Evolutionary conservation across 2,888 invertebrate genomes (phyloP), one percentile per base, ranked within the genome.

Genomic region (Cetonia aurata): DNA sequence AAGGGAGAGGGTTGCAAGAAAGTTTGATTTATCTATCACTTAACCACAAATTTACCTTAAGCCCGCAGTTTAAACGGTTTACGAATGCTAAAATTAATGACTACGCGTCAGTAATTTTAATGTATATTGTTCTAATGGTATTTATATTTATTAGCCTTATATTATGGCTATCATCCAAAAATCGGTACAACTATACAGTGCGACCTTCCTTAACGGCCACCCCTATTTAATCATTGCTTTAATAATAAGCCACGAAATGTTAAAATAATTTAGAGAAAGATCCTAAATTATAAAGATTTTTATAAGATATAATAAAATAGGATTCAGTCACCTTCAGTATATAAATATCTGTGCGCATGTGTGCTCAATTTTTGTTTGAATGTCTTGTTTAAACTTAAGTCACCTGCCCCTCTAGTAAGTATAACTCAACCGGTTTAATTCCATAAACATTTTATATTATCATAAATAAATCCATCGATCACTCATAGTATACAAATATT

Each of bases 391-490:
- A 60, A 60, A 25, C 60, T 4, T 12, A 60, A 60, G 60, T 60
- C 60, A 60, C 60, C 60, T 60, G 60, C 60, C 48, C 46, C 17
- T n/a, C 25, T 17, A 13, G 60, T 46, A 60, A 60, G 60, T 60
- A 60, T 60, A 60, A 17, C 60, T 59, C 59, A 46, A n/a, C n/a
- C 46, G 37, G 37, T 41, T 52, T 52, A 60, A 57, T 57, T 52
- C 57, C 69, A 69, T 69, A 69, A 69, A 69, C 69, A 69, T 69
- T 69, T 69, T 69, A 69, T 69, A 69, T 60, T 70, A 70, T 70
- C 42, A 65, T 70, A 70, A 70, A 70, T 70, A 70, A 70, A 70
- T 70, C 70, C 15, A 70, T 70, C 70, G 66, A 70, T 70, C 70
- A 70, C 55, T 70, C 59, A 65, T 56, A 53, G 70, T 70, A 70